Base-by-base conservation (phyloP, 1,140 invertebrate genomes). In the Aphis craccivora region DNA sequence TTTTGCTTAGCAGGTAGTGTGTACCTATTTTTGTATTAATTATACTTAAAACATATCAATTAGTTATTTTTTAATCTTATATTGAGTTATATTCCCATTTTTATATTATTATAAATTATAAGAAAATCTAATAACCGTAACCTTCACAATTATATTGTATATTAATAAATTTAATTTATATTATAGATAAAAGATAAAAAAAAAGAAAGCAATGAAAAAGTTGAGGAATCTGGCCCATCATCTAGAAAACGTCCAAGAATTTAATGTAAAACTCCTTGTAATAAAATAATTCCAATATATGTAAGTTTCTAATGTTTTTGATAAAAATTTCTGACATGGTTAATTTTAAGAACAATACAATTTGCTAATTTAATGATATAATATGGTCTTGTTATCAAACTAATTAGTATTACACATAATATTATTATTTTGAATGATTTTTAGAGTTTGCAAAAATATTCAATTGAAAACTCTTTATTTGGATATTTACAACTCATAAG, bases 161-260 rank as follows among this genome's bases (percentile, higher is more conserved):
- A 90, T 30, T 55, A 90, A 90, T 43, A 9, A n/a, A 14, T 67
- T 67, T 43, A 48, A 43, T 90, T 67, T 14, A 43, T 67, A 43
- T 90, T 93, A n/a, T 84, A 93, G 91, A 81, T 55, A 43, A 81
- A 81, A 30, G 91, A 81, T n/a, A 93, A 93, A 86, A 93, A 93
- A 40, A 93, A 81, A 30, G 91, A 93, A 53, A n/a, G 60, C 7
- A 48, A 20, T 20, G 91, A 93, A 40, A 53, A 9, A 1, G 20
- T 23, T 20, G 91, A 93, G 53, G 91, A 93, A 93, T 3, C n/a
- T 51, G 45, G 22, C 30, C 45, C 40, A 37, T 37, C 91, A 23
- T 55, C 81, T 55, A 93, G 81, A 86, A 93, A 93, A 55, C 91
- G 91, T 20, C 23, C 48, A 86, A 93, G 91, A 93, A 3, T 89